Conservation (phyloP, 2,113 vertebrate genomes). For the Pedetes capensis region DNA sequence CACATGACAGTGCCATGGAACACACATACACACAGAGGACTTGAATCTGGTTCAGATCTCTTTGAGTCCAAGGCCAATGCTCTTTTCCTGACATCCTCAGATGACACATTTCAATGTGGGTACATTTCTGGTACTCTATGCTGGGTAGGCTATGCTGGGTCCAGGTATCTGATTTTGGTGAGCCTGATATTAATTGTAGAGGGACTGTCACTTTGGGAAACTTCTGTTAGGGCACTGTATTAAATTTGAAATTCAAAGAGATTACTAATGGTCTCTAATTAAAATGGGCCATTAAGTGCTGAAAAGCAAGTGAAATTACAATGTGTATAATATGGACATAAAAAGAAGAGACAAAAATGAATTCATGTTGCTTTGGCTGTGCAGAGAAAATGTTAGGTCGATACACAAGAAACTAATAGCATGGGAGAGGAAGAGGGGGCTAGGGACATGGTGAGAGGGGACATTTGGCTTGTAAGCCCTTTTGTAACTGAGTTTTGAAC, state of each 20-base stretch:
- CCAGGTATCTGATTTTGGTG: background rate
- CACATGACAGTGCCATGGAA: background rate
- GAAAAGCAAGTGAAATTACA: background rate
- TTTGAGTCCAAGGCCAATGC: background rate
- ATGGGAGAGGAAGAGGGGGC: background rate
- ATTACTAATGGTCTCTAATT: background rate
- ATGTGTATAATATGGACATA: background rate
- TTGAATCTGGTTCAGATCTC: background rate
- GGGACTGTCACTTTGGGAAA: background rate
- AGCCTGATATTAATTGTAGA: background rate
- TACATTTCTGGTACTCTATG: background rate
- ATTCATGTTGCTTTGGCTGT: background rate
- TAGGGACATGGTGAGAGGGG: background rate
- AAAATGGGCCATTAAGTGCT: slow-evolving; percentile 18
- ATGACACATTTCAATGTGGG: background rate
- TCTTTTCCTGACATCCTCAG: background rate
- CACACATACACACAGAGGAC: background rate
- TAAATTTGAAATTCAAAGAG: slow-evolving; percentile 19
- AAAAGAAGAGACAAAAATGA: background rate
- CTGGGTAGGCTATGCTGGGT: background rate
- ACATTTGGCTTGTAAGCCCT: background rate
- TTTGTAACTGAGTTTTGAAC: background rate
- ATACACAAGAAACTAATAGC: background rate
- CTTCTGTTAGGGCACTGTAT: background rate
- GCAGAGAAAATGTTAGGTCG: background rate